Conservation (phyloP, 2,888 invertebrate genomes). For the Taenaris catops region DNA sequence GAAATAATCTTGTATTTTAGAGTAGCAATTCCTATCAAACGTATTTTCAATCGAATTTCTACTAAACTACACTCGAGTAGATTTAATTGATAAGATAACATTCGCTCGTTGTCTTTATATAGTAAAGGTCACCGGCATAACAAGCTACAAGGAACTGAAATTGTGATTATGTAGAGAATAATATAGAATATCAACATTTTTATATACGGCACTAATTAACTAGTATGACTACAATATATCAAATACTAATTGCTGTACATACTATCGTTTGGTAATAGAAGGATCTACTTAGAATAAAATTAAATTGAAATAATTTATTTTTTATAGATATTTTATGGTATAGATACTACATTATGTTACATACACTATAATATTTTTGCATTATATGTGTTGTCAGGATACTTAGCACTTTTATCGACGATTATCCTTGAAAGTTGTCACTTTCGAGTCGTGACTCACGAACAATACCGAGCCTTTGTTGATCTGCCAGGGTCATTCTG, state of each 20-base stretch:
- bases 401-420: slow-evolving; percentile 27
- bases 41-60: no score
- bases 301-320: no score
- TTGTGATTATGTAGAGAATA: neutral
- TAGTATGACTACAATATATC: neutral
- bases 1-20: no score
- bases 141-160: neutral
- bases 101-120: neutral
- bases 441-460: slow-evolving; percentile 35
- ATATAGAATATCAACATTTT: slow-evolving; percentile 1
- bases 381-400: no score
- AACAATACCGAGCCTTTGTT: slow-evolving; percentile 28
- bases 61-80: no score
- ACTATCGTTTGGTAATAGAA: slow-evolving; percentile 8
- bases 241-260: no score
- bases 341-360: no score
- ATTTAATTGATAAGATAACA: neutral
- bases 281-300: no score
- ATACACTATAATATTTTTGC: no score
- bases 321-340: no score
- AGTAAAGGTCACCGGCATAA: neutral
- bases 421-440: slow-evolving; percentile 33
- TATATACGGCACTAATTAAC: neutral
- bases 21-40: no score
- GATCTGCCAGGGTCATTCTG: slow-evolving; percentile 26